Percentiles rank a stretch among this genome's conserved stretches.
These are phyloP conservation scores for Aquatica leii DNA, from an alignment of 2,888 invertebrate genomes.

Conservation along the genomic window DNA sequence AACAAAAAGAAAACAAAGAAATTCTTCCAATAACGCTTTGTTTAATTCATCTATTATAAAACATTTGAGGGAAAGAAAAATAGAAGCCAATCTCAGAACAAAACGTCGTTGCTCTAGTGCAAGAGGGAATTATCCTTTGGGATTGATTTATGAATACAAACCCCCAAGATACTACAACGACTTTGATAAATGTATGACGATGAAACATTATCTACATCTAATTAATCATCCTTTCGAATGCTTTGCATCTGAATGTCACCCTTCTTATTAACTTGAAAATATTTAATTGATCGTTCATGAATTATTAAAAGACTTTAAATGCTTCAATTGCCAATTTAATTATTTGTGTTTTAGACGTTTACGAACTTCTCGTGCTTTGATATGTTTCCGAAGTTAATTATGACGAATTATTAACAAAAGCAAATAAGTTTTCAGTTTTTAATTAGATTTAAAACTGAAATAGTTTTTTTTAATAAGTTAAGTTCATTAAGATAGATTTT, in stretches of 20 bases:
- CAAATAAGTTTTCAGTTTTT: too few species aligned
- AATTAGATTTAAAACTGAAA: too few species aligned
- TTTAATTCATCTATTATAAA: conserved; percentile 29
- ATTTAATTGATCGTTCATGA: conserved; percentile 10
- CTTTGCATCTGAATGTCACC: conserved; percentile 25
- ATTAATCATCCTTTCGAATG: conserved; percentile 34
- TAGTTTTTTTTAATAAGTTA: too few species aligned
- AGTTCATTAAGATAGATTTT: too few species aligned
- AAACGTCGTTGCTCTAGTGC: conserved; percentile 30
- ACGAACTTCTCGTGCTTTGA: too few species aligned
- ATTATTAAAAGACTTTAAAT: conserved; percentile 2
- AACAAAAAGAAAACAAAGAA: conserved; percentile 21
- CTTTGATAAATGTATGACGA: conserved; percentile 36
- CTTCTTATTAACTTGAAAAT: conserved; percentile 14
- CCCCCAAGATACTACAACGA: conserved; percentile 35
- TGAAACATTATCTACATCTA: conserved; percentile 35
- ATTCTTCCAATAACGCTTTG: conserved; percentile 24
- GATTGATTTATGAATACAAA: conserved; percentile 39
- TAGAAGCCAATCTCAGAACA: conserved; percentile 30
- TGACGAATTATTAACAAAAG: too few species aligned
- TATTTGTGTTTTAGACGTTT: too few species aligned
- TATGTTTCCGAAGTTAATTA: too few species aligned
- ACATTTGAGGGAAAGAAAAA: conserved; percentile 26
- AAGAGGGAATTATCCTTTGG: conserved; percentile 33
- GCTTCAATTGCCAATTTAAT: background rate